These are phyloP conservation scores for Monoplex corrugatus DNA, from an alignment of 2,888 invertebrate genomes.

Conservation along the genomic window DNA sequence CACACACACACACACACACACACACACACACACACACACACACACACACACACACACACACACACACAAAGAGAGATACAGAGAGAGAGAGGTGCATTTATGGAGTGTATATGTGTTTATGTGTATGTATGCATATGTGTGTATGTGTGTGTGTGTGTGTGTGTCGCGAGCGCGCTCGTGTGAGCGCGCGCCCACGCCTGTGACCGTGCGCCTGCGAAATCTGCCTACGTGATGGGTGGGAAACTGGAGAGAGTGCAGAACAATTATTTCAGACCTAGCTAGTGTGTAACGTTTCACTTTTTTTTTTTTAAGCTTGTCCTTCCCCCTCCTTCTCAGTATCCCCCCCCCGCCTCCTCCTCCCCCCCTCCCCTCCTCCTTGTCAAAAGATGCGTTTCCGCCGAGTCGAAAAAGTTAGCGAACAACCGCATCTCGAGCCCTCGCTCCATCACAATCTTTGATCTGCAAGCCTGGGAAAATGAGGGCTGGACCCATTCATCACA, in stretches of 20 bases:
- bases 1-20: too few relatives aligned
- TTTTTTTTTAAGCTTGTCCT: background rate
- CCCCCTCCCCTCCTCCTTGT: background rate
- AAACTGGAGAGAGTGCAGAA: background rate
- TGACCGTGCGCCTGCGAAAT: too few relatives aligned
- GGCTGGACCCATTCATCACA: constrained; percentile 10
- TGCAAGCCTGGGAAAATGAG: constrained; percentile 36
- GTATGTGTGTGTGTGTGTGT: too few relatives aligned
- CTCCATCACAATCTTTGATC: constrained; percentile 44
- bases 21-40: too few relatives aligned
- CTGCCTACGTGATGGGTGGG: background rate
- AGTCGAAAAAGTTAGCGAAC: background rate
- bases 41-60: too few relatives aligned
- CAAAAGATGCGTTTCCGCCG: background rate
- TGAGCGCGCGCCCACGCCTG: too few relatives aligned
- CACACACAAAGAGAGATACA: too few relatives aligned
- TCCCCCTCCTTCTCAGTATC: background rate
- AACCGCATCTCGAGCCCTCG: background rate
- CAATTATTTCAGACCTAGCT: background rate
- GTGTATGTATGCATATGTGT: too few relatives aligned
- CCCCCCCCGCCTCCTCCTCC: background rate
- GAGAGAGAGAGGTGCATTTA: too few relatives aligned
- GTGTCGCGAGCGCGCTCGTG: too few relatives aligned
- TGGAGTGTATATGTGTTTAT: too few relatives aligned
- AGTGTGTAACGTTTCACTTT: too few relatives aligned